These are phyloP conservation scores for Petrolisthes manimaculis DNA, from an alignment of 2,888 invertebrate species.

Conservation along the genomic window DNA sequence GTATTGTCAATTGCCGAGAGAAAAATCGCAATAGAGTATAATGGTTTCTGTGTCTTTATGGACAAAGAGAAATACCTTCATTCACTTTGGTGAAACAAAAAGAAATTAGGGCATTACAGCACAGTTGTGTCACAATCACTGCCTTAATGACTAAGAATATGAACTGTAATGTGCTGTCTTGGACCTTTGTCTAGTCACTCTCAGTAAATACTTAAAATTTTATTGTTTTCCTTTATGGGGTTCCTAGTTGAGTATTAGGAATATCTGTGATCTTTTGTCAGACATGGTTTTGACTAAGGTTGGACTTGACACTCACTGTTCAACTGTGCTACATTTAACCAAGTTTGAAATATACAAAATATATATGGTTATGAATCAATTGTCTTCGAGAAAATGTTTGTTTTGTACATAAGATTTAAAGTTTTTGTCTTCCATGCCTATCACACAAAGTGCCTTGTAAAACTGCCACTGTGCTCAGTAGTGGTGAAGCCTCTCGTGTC, in stretches of 20 bases:
- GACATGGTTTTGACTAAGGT: conserved; percentile 37
- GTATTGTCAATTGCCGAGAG: no score
- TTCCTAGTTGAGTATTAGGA: conserved; percentile 27
- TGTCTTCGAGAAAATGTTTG: conserved; percentile 30
- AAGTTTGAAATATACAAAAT: background rate
- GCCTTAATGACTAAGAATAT: background rate
- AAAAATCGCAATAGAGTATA: no score
- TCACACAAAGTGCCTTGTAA: conserved; percentile 49
- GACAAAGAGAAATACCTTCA: no score
- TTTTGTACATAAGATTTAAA: conserved; percentile 42
- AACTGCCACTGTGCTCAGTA: conserved; percentile 30
- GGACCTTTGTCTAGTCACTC: conserved; percentile 40
- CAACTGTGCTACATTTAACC: background rate
- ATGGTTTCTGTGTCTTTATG: no score
- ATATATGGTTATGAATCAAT: background rate
- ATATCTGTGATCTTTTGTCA: conserved; percentile 37
- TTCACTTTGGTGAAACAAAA: no score
- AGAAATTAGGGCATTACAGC: background rate
- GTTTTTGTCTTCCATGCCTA: conserved; percentile 50
- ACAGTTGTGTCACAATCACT: background rate
- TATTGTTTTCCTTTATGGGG: conserved; percentile 14
- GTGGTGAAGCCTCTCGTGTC: background rate
- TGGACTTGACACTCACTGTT: background rate
- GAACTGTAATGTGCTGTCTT: background rate
- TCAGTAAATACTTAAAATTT: conserved; percentile 1